Base-by-base conservation (phyloP, 2,888 invertebrate species). In the Drosophila maculinotata region DNA sequence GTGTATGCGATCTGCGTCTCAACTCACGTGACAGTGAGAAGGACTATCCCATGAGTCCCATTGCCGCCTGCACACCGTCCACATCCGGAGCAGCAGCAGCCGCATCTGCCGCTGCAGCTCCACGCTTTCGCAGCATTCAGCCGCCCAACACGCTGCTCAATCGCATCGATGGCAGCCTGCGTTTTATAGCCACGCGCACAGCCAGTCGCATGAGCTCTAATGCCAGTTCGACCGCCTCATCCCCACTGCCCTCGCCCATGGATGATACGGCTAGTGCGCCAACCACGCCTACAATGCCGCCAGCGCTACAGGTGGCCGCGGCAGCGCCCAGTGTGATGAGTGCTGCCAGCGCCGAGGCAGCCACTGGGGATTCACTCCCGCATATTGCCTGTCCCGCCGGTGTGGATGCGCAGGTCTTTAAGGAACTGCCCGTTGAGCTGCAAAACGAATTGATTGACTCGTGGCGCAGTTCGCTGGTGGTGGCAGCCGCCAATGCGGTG, bases 361-460 rank as follows among this genome's bases (percentile, higher is more conserved):
- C 76, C 12, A 64, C 70, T 0, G 56, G 41, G 0, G 70, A 70
- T 31, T 54, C 67, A 31, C 83, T 91, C 7, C 64, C 90, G 2
- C 88, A 90, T 60, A 89, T 93, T 59, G 92, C 92, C 69, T 95
- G 94, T 89, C 95, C 95, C 1, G 93, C 94, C 59, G 94, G 94
- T 75, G 94, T 94, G 14, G 95, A 95, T 91, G 93, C 93, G 53
- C 93, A 93, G 77, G 95, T 95, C 44, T 95, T 96, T 85, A 94
- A 93, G 74, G 94, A 95, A 71, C 91, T 96, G 72, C 96, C 96
- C 0, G 91, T 93, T 25, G 95, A 95, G 47, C 93, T 96, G 90
- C 95, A 95, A 89, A 93, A 94, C 79, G 96, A 96, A 90, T 91
- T 96, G 17, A 94, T 95, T 88, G 92, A 93, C n/a, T 94, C 94